These are phyloP conservation scores for Drosophila meridiana DNA, from an alignment of 2,888 invertebrate genomes.

Conservation along the genomic window DNA sequence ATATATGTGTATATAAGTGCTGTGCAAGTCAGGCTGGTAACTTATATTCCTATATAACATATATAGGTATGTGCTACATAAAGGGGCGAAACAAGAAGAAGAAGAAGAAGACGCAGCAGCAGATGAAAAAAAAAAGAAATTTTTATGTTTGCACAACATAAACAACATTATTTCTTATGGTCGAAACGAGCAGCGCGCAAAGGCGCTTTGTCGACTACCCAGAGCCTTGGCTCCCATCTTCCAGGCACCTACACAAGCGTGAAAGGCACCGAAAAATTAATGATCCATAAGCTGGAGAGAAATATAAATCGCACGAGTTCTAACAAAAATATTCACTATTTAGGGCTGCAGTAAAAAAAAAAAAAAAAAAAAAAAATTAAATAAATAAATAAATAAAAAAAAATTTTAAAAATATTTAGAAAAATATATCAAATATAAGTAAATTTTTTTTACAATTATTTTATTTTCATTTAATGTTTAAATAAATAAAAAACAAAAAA, in stretches of 20 bases:
- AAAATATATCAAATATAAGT: no score
- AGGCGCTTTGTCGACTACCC: constrained; percentile 6
- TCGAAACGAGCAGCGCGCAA: constrained; percentile 46
- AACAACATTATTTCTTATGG: constrained; percentile 80
- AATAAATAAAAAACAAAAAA: no score
- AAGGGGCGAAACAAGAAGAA: constrained; percentile 37
- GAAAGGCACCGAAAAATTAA: constrained; percentile 68
- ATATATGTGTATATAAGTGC: constrained; percentile 22
- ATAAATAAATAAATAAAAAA: no score
- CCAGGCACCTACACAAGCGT: constrained; percentile 68
- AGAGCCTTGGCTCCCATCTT: constrained; percentile 26
- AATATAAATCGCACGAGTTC: constrained; percentile 44
- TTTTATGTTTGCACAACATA: constrained; percentile 80
- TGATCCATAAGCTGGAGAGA: constrained; percentile 64
- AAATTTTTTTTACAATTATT: no score
- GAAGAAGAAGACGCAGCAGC: neutral
- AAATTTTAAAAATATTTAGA: neutral
- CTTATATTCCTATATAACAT: constrained; percentile 32
- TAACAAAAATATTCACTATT: neutral
- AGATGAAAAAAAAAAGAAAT: constrained; percentile 47
- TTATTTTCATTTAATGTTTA: no score
- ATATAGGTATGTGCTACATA: constrained; percentile 42
- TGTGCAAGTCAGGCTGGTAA: constrained; percentile 28
- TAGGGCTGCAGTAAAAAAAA: neutral
- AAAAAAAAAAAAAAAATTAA: neutral